Percentiles rank a stretch among this genome's conserved stretches.
phyloP scores from a whole-genome alignment of 2,888 invertebrate species.

The Cetonia aurata region DNA sequence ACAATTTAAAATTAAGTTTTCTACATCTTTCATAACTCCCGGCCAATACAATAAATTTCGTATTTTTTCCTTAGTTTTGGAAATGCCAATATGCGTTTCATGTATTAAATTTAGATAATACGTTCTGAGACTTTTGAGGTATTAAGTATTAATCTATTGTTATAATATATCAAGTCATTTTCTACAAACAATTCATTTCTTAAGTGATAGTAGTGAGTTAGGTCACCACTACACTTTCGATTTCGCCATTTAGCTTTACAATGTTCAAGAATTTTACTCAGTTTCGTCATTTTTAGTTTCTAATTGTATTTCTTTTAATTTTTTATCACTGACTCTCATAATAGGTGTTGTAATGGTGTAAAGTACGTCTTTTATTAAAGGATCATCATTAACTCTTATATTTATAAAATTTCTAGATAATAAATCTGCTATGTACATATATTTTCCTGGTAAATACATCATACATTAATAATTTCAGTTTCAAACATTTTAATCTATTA shows the following conservation, averaged over 20 bases:
- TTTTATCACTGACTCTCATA: conserved; percentile 26
- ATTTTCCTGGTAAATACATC: conserved; percentile 23
- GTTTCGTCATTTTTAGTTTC: conserved; percentile 12
- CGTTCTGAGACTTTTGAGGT: background rate
- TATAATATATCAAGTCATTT: background rate
- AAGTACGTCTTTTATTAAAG: conserved; percentile 25
- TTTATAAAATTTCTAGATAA: conserved; percentile 36
- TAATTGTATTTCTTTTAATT: conserved; percentile 14
- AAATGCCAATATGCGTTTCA: background rate
- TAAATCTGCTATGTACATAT: conserved; percentile 38
- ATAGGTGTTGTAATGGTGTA: conserved; percentile 5
- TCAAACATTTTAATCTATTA: conserved; percentile 16
- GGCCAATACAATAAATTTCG: background rate
- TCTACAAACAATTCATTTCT: background rate
- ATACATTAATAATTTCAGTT: conserved; percentile 18
- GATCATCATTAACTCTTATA: conserved; percentile 25
- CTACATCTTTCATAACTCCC: background rate
- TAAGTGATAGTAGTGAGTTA: background rate
- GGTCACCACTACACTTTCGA: background rate
- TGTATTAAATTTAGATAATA: background rate
- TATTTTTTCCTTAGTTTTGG: background rate
- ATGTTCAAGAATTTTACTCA: conserved; percentile 6
- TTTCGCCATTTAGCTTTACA: conserved; percentile 1
- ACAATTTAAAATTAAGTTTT: background rate
- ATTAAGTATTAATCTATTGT: background rate